Conservation (phyloP, 2,888 invertebrate genomes). For the Prosopocoilus inquinatus region DNA sequence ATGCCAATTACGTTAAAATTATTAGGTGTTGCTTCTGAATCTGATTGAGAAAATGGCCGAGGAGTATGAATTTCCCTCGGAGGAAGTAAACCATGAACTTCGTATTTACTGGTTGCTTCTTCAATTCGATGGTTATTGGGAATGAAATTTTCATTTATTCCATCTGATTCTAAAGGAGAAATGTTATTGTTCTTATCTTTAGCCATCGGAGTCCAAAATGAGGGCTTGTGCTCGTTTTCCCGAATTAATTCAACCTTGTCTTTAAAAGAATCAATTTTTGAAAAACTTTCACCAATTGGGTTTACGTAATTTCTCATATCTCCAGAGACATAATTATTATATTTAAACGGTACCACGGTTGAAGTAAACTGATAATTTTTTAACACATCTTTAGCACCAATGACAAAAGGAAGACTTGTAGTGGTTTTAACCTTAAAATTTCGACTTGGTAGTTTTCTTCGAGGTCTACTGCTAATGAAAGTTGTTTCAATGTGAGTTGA, state of each 20-base stretch:
- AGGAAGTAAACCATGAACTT: slow-evolving; percentile 1
- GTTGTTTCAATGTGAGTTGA: background rate
- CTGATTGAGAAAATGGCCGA: slow-evolving; percentile 3
- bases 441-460: background rate
- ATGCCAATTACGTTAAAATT: slow-evolving; percentile 43
- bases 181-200: too few relatives aligned
- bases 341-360: too few relatives aligned
- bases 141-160: too few relatives aligned
- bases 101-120: background rate
- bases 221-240: too few relatives aligned
- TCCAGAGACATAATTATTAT: too few relatives aligned
- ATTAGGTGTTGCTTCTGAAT: slow-evolving; percentile 31
- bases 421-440: background rate
- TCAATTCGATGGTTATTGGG: background rate
- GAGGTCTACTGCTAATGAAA: background rate
- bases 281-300: too few relatives aligned
- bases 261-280: too few relatives aligned
- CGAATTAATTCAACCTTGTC: too few relatives aligned
- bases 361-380: background rate
- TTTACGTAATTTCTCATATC: too few relatives aligned
- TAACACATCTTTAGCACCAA: background rate
- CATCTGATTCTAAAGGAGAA: too few relatives aligned
- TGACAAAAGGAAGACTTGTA: background rate
- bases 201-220: too few relatives aligned
- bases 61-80: background rate